Conservation (phyloP, 1,140 invertebrate species). For the Globodera rostochiensis region DNA sequence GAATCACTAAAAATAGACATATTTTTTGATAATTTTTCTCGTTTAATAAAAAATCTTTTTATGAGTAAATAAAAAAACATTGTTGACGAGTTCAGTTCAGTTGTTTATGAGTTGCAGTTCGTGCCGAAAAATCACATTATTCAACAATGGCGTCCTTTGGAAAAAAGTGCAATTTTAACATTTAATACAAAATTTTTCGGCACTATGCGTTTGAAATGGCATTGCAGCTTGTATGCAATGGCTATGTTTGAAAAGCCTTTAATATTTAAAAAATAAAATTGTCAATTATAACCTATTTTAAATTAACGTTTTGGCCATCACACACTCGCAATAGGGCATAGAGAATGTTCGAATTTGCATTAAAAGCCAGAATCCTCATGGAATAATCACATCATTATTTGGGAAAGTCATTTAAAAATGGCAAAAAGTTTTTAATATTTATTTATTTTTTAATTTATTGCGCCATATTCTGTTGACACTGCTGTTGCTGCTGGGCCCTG, state of each 20-base stretch:
- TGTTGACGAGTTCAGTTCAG: too few species aligned
- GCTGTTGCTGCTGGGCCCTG: neutral
- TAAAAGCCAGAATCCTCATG: neutral
- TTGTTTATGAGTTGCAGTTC: neutral
- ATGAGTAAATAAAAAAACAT: too few species aligned
- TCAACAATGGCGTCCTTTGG: too few species aligned
- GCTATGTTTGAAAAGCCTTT: neutral
- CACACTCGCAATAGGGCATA: too few species aligned
- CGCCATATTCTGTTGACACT: slow-evolving; percentile 12
- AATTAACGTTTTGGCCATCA: too few species aligned
- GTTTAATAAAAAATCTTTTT: too few species aligned
- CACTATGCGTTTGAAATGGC: neutral
- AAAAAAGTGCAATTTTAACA: too few species aligned
- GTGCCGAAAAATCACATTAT: neutral
- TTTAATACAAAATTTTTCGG: neutral
- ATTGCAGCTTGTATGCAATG: neutral
- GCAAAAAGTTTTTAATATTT: neutral
- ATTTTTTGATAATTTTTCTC: too few species aligned
- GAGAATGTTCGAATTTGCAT: too few species aligned
- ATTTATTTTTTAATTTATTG: neutral
- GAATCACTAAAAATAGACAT: too few species aligned
- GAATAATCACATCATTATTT: neutral
- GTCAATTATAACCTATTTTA: too few species aligned
- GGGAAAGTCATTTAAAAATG: neutral
- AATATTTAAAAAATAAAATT: too few species aligned